Evolutionary conservation across 2,888 invertebrate species (phyloP).

Genomic region (Aphrophora alni): DNA sequence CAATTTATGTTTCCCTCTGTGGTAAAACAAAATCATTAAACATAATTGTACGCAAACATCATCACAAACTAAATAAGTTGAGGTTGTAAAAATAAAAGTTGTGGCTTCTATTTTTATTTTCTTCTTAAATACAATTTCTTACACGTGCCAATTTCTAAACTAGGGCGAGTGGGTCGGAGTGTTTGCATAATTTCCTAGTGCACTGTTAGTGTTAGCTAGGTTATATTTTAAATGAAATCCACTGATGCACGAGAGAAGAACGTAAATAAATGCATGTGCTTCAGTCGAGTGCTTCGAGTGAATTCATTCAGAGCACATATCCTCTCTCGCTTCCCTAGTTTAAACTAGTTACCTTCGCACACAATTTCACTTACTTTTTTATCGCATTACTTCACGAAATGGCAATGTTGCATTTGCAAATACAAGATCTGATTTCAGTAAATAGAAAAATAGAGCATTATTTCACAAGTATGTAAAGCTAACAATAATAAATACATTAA

Average conservation of each 20-base stretch:
- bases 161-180: neutral
- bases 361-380: neutral
- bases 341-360: neutral
- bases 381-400: neutral
- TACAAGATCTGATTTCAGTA: no score
- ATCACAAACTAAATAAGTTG: neutral
- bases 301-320: neutral
- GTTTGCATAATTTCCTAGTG: no score
- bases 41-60: no score
- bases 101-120: neutral
- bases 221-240: neutral
- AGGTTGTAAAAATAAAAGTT: neutral
- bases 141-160: neutral
- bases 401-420: neutral
- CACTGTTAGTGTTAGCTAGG: neutral
- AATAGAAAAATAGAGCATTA: no score
- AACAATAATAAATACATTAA: no score
- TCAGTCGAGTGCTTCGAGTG: neutral
- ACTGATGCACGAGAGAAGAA: neutral
- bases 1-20: no score
- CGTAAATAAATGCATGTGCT: neutral
- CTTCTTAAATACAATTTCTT: neutral
- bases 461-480: no score
- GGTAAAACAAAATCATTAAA: no score
- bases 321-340: neutral